phyloP scores from a whole-genome alignment of 37 sponge, comb jelly and placozoan species.

The Bolinopsis microptera region DNA sequence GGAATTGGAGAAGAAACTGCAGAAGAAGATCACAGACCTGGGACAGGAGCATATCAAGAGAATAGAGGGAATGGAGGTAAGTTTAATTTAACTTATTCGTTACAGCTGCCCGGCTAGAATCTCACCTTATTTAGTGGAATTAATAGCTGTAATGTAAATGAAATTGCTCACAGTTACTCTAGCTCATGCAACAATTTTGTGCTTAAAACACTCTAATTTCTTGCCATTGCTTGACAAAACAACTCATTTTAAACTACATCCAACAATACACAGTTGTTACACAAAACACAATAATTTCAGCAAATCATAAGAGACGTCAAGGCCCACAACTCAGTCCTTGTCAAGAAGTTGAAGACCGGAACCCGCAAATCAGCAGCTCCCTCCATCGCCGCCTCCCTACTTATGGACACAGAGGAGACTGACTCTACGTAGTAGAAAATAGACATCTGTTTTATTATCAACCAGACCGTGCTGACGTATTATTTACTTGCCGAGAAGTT shows the following conservation, averaged over 20 bases:
- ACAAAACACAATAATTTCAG: not conserved
- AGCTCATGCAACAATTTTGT: too few relatives aligned
- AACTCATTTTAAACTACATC: too few relatives aligned
- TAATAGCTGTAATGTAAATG: too few relatives aligned
- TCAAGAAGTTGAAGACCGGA: not conserved
- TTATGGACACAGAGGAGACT: slow-evolving; percentile 48
- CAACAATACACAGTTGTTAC: too few relatives aligned
- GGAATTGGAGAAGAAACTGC: slow-evolving; percentile 61
- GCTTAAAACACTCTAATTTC: too few relatives aligned
- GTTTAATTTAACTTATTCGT: too few relatives aligned
- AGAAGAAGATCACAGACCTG: slow-evolving; percentile 45
- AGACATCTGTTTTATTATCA: not conserved
- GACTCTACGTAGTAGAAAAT: slow-evolving; percentile 22
- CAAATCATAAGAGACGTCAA: slow-evolving; percentile 18
- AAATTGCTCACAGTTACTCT: too few relatives aligned
- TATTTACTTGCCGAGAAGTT: too few relatives aligned
- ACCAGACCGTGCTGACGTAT: too few relatives aligned
- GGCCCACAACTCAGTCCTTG: not conserved
- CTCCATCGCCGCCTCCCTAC: not conserved
- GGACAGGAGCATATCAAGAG: not conserved
- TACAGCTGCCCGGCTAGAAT: too few relatives aligned
- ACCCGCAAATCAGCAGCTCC: not conserved
- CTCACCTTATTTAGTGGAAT: too few relatives aligned
- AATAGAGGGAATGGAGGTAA: slow-evolving; percentile 52
- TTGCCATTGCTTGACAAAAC: too few relatives aligned